Percentiles rank a stretch among this genome's conserved stretches.
Conservation (phyloP, 2,113 vertebrate species). For the Lasiurus borealis region DNA sequence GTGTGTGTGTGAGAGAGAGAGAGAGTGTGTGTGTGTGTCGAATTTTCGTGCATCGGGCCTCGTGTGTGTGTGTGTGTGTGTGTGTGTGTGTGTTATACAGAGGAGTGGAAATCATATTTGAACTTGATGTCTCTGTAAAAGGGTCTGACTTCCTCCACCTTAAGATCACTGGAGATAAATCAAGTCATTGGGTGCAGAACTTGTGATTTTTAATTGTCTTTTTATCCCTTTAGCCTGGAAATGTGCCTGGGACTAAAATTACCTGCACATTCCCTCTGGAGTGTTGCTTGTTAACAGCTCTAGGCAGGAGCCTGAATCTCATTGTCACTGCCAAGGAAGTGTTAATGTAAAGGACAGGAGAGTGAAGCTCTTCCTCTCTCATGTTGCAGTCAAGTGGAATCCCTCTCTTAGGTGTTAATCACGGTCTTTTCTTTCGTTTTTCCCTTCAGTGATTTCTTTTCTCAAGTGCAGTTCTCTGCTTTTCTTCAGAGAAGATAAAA, state of each 20-base stretch:
- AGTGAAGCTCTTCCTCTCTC: background rate
- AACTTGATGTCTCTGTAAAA: background rate
- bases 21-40: no score
- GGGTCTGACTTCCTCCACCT: background rate
- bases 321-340: conserved; percentile 1
- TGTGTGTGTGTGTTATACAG: no score
- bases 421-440: background rate
- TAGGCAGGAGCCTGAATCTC: conserved; percentile 31
- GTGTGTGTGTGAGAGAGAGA: no score
- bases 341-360: background rate
- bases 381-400: conserved; percentile 55
- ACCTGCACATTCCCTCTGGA: background rate
- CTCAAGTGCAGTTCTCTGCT: conserved; percentile 2
- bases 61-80: no score
- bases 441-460: conserved; percentile 52
- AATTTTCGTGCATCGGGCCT: no score
- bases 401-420: conserved; percentile 62
- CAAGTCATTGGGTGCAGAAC: background rate
- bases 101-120: background rate
- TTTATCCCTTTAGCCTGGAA: background rate
- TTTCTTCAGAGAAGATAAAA: conserved; percentile 37
- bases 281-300: conserved; percentile 66
- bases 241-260: conserved; percentile 19
- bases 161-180: background rate
- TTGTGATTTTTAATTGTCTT: conserved; percentile 20